Evolutionary conservation across 2,888 invertebrate genomes (phyloP).

Genomic region (Reticulitermes lucifugus): DNA sequence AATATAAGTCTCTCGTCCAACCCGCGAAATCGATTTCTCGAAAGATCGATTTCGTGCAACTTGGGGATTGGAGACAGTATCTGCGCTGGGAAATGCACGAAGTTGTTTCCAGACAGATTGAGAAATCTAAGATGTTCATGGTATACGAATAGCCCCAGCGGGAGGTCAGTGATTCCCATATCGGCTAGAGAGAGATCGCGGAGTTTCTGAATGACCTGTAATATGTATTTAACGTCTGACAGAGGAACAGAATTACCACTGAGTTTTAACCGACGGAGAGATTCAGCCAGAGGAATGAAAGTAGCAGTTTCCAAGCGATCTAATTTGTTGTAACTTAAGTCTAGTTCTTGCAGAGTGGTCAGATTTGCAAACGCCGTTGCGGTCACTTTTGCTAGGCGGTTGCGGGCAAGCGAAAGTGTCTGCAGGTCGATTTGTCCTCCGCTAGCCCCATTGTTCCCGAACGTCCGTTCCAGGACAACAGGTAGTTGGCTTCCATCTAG

Average conservation of each 20-base stretch:
- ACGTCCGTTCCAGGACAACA: slow-evolving; percentile 79
- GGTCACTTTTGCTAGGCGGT: slow-evolving; percentile 80
- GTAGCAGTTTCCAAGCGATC: slow-evolving; percentile 74
- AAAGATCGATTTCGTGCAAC: slow-evolving; percentile 76
- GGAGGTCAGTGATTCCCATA: slow-evolving; percentile 69
- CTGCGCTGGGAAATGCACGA: slow-evolving; percentile 70
- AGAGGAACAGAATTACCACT: slow-evolving; percentile 75
- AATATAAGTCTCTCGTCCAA: slow-evolving; percentile 70
- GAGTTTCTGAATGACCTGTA: slow-evolving; percentile 70
- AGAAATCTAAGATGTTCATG: slow-evolving; percentile 72
- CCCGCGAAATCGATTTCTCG: slow-evolving; percentile 77
- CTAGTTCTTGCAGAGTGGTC: slow-evolving; percentile 75
- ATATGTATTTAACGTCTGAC: slow-evolving; percentile 69
- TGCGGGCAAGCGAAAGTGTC: slow-evolving; percentile 73
- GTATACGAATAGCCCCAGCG: slow-evolving; percentile 70
- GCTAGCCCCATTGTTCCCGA: slow-evolving; percentile 66
- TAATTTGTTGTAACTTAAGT: slow-evolving; percentile 82
- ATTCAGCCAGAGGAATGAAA: slow-evolving; percentile 72
- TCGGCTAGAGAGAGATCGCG: slow-evolving; percentile 71
- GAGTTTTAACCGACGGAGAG: slow-evolving; percentile 74
- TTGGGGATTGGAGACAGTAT: slow-evolving; percentile 69
- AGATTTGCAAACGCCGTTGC: slow-evolving; percentile 80
- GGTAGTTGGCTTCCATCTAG: slow-evolving; percentile 84
- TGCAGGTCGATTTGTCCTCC: slow-evolving; percentile 63
- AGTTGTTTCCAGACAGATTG: slow-evolving; percentile 80